These are phyloP conservation scores for Megathymus violae DNA, from an alignment of 1,140 invertebrate genomes.

Conservation along the genomic window DNA sequence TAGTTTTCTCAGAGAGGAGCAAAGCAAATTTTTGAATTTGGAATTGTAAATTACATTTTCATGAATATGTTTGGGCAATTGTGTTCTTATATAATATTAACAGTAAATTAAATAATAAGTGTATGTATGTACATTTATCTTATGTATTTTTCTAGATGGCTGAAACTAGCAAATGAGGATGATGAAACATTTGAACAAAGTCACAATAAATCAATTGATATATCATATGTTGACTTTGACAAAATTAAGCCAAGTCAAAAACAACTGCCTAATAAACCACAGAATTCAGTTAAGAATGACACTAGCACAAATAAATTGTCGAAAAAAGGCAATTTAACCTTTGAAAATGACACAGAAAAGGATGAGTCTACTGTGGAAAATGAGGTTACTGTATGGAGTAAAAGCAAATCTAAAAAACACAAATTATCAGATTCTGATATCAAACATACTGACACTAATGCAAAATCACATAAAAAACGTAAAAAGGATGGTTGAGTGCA, in stretches of 20 bases:
- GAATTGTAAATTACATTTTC: too few species aligned
- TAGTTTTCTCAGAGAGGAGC: too few species aligned
- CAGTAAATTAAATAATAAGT: too few species aligned
- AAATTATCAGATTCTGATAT: slow-evolving; percentile 46
- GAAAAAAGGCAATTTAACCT: slow-evolving; percentile 23
- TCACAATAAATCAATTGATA: slow-evolving; percentile 51
- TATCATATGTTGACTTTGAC: slow-evolving; percentile 47
- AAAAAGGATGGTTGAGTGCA: background rate
- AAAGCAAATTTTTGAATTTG: too few species aligned
- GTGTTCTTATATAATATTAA: too few species aligned
- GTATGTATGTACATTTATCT: too few species aligned
- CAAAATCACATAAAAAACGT: slow-evolving; percentile 23
- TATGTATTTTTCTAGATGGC: slow-evolving; percentile 50
- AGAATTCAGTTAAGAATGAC: slow-evolving; percentile 39
- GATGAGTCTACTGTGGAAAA: slow-evolving; percentile 41
- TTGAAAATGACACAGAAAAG: slow-evolving; percentile 22
- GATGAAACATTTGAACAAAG: slow-evolving; percentile 54
- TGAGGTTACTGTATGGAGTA: slow-evolving; percentile 43
- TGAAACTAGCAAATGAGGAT: slow-evolving; percentile 57
- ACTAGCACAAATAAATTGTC: slow-evolving; percentile 37
- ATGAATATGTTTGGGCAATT: too few species aligned
- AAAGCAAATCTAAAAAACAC: slow-evolving; percentile 55
- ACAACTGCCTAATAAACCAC: slow-evolving; percentile 50
- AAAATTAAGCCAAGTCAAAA: slow-evolving; percentile 29
- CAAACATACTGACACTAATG: slow-evolving; percentile 45